Conservation (phyloP, 2,888 invertebrate genomes). For the Laspeyria flexula region DNA sequence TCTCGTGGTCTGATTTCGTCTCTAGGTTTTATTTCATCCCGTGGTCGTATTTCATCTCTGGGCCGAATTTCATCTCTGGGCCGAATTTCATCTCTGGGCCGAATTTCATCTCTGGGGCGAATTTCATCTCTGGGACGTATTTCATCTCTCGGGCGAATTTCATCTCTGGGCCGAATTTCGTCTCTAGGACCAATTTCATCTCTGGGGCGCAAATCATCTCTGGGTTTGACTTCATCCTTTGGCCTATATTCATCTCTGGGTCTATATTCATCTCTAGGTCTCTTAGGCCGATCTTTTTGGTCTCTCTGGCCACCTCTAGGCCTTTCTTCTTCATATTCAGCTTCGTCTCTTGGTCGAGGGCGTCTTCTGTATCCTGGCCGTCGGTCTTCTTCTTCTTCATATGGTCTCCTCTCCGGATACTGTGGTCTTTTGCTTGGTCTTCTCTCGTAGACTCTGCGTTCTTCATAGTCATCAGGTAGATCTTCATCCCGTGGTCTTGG, state of each 20-base stretch:
- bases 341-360: conserved; percentile 69
- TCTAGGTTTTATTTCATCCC: conserved; percentile 38
- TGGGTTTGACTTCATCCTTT: conserved; percentile 46
- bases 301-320: conserved; percentile 50
- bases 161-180: conserved; percentile 44
- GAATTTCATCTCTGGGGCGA: conserved; percentile 39
- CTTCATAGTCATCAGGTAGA: conserved; percentile 69
- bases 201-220: conserved; percentile 34
- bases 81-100: conserved; percentile 45
- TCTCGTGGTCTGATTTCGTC: conserved; percentile 53
- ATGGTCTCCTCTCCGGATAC: conserved; percentile 56
- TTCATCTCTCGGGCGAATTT: conserved; percentile 45
- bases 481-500: conserved; percentile 76
- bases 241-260: conserved; percentile 38
- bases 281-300: conserved; percentile 34
- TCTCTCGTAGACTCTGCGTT: conserved; percentile 71
- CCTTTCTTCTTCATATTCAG: conserved; percentile 52
- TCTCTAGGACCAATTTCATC: conserved; percentile 41
- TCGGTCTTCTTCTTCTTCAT: conserved; percentile 71
- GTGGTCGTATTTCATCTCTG: conserved; percentile 33
- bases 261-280: conserved; percentile 44
- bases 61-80: conserved; percentile 37
- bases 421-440: conserved; percentile 61
- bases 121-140: conserved; percentile 42
- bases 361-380: conserved; percentile 61